Evolutionary conservation across 2,888 invertebrate species (phyloP).

Genomic region (Troglohyphantes excavatus): DNA sequence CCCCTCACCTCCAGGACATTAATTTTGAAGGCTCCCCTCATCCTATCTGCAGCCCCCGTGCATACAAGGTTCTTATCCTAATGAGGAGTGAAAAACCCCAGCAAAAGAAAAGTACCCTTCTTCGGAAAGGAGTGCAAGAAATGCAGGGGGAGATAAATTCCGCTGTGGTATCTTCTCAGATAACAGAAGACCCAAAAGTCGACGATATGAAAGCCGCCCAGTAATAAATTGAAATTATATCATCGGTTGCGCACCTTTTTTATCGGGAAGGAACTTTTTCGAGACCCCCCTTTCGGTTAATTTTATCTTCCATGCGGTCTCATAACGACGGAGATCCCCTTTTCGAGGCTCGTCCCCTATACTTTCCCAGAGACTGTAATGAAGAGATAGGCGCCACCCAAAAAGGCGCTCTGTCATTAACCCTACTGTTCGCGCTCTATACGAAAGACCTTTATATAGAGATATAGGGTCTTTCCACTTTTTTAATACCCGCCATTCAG

Average conservation of each 20-base stretch:
- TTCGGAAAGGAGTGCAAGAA: constrained; percentile 44
- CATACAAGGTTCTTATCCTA: constrained; percentile 40
- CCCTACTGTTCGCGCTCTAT: constrained; percentile 19
- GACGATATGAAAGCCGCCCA: constrained; percentile 72
- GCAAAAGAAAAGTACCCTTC: background rate
- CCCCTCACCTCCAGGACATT: background rate
- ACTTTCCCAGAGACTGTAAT: constrained; percentile 72
- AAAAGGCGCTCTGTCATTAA: constrained; percentile 74
- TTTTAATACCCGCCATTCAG: constrained; percentile 73
- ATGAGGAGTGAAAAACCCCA: constrained; percentile 23
- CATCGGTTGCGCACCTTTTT: constrained; percentile 69
- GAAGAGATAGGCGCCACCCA: constrained; percentile 74
- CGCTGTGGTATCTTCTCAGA: constrained; percentile 50
- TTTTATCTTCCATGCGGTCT: constrained; percentile 74
- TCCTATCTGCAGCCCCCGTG: background rate
- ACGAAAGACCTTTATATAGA: constrained; percentile 49
- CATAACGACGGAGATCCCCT: constrained; percentile 63
- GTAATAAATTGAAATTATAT: constrained; percentile 78
- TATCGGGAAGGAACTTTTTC: constrained; percentile 58
- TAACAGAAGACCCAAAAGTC: constrained; percentile 65
- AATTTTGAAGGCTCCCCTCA: background rate
- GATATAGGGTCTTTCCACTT: constrained; percentile 64
- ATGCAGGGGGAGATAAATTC: constrained; percentile 47
- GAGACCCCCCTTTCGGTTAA: constrained; percentile 56
- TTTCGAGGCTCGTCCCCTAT: constrained; percentile 69